Evolutionary conservation across 2,113 vertebrate species (phyloP), one percentile per base, ranked within the genome.

Genomic region (Corythaeola cristata): DNA sequence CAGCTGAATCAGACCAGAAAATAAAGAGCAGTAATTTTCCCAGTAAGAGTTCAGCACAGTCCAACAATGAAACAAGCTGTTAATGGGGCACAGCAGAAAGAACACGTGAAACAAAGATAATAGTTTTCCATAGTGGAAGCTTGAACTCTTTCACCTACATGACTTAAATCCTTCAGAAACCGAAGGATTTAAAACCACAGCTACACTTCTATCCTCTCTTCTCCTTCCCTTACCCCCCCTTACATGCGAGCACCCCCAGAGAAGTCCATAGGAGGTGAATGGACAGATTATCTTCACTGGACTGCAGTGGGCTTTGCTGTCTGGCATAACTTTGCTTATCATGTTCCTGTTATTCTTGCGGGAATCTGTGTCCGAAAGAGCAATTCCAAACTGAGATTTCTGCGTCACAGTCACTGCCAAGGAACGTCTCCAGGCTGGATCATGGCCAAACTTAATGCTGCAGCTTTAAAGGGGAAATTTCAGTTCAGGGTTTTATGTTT

Each of bases 401-500:
- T 93, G 87, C 55, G 2, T 92, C 66, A 96, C 52, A 89, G 59
- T 30, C 11, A 1, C 64, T 91, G 91, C 90, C 79, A 85, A 78
- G 47, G 85, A 97, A 96, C 92, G 73, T 53, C 63, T 95, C 71
- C 73, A 79, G 68, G 9, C 47, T 96, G 85, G 77, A 94, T 78
- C 62, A 68, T 1, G 5, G 76, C 88, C 89, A 96, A 53, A 41
- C 35, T 49, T 77, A 81, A 84, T 66, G 62, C 39, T 93, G 58
- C 77, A 85, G 64, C 12, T 93, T 95, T 94, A 95, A 95, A 93
- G 62, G 41, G 63, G 22, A 20, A 58, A 47, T 62, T 93, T 93
- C 20, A 11, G 32, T 62, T 93, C 24, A n/a, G 45, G 15, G 35
- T 0, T 5, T 35, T 45, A 60, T 63, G 66, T 3, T 20, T 83